A percentile compares a stretch with the other conserved stretches of the same genome.
phyloP scores from a whole-genome alignment of 2,888 invertebrate genomes.

The Drosophila anomelani region DNA sequence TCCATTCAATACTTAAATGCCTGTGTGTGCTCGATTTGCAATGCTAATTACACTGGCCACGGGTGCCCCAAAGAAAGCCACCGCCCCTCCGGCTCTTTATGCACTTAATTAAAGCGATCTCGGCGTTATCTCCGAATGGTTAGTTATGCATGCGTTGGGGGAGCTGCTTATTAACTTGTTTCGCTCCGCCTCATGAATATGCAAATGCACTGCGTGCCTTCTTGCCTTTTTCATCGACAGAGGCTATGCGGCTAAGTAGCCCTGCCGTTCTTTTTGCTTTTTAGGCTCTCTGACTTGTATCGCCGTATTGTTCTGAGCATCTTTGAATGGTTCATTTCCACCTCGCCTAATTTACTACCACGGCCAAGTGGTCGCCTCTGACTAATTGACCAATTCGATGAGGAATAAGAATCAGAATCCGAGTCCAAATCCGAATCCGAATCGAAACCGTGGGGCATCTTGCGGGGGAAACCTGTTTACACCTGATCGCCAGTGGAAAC shows the following conservation, averaged over 20 bases:
- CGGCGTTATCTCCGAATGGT: slow-evolving; percentile 45
- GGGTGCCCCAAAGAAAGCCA: slow-evolving; percentile 38
- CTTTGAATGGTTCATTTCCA: slow-evolving; percentile 56
- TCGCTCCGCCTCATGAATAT: slow-evolving; percentile 67
- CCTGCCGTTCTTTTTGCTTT: slow-evolving; percentile 21
- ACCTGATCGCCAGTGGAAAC: slow-evolving; percentile 58
- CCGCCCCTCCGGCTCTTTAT: slow-evolving; percentile 52
- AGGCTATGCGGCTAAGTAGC: slow-evolving; percentile 33
- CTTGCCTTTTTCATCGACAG: slow-evolving; percentile 39
- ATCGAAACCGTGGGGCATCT: slow-evolving; percentile 30
- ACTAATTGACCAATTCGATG: slow-evolving; percentile 72
- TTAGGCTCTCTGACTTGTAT: slow-evolving; percentile 5
- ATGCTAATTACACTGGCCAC: slow-evolving; percentile 57
- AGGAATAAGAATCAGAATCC: slow-evolving; percentile 3
- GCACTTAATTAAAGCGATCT: slow-evolving; percentile 71
- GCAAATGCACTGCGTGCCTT: slow-evolving; percentile 58
- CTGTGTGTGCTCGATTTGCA: slow-evolving; percentile 60
- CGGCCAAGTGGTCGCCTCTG: slow-evolving; percentile 68
- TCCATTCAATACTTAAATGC: slow-evolving; percentile 44
- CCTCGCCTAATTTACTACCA: slow-evolving; percentile 65
- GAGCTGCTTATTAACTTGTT: slow-evolving; percentile 76
- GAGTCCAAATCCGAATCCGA: slow-evolving; percentile 4
- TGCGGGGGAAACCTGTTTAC: slow-evolving; percentile 67
- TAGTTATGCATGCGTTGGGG: slow-evolving; percentile 65
- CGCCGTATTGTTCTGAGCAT: slow-evolving; percentile 5